Base-by-base conservation (phyloP, 2,113 vertebrate genomes). In the Protobothrops mucrosquamatus region DNA sequence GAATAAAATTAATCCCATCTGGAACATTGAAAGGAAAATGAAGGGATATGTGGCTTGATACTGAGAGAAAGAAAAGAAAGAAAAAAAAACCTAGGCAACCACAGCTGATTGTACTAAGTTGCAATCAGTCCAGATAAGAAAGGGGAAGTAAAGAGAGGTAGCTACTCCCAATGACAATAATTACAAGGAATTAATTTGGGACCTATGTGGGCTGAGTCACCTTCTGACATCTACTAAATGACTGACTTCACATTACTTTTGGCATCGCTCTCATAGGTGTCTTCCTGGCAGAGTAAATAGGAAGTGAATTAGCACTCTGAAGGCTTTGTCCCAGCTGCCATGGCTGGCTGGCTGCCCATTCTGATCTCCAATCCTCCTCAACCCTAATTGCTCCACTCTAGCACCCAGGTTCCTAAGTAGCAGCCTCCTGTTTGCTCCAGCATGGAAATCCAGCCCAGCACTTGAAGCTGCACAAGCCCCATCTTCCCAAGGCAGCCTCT, bases 361-460 rank as follows among this genome's bases (percentile, higher is more conserved):
- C 61, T 34, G 90, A 74, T 46, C 59, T 91, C 93, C 61, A 59
- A 15, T 48, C 59, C 93, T 87, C 56, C 48, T 90, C 86, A 90
- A 48, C 61, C 86, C 92, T 93, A 93, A 93, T 90, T 93, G 92
- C 56, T 87, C 89, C 92, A 87, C 92, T 91, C 90, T 90, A 64
- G 89, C 81, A 91, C 90, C 90, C 91, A 64, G n/a, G 46, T 56
- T 90, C 89, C 88, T 43, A 55, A 89, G 54, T 85, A 93, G 61
- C 64, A 4, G 90, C 64, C 93, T 91, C 92, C 86, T 29, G 56
- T 46, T 87, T 54, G 55, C 91, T 54, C 55, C 74, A 61, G 69
- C 91, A 87, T 92, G 90, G n/a, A 24, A 85, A 85, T 91, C 54
- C 87, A 64, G 88, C 91, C 91, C 91, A 29, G 59, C 61, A 88